Base-by-base conservation (phyloP, 2,888 invertebrate species). In the Netelia melanura region DNA sequence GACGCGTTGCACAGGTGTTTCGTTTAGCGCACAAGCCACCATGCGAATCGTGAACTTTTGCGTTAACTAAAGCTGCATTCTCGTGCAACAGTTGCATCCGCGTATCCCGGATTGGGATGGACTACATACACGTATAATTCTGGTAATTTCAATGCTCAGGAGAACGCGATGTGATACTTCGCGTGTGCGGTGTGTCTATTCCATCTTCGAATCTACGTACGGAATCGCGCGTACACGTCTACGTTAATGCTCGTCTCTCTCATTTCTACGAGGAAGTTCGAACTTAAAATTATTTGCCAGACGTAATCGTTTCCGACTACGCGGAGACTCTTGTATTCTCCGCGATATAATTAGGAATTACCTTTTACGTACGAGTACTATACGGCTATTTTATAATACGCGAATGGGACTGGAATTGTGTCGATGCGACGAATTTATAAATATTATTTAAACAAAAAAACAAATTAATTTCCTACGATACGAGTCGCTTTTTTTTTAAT, bases 61-160 rank as follows among this genome's bases (percentile, higher is more conserved):
- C 25, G 58, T 5, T 23, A 58, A 17, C 58, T 21, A 8, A 17
- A 58, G 0, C 58, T 58, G 8, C 17, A 17, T 56, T 17, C n/a
- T 14, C 17, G 65, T 56, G 48, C 75, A 54, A 38, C 48, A 71
- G 30, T 38, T 38, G 21, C 17, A 17, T 56, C 21, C n/a, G 56
- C n/a, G 65, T 68, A 38, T 70, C 61, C 38, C 48, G 65, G 30
- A 48, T 72, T 56, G 43, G 62, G 17, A 48, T 62, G 65, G 38
- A 43, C 65, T 76, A 76, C 56, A 84, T 52, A 52, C 38, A 5
- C 43, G 80, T 76, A 21, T 21, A 54, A 76, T 80, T 76, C 71
- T 54, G 79, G 61, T 84, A 84, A 80, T 84, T 84, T 72, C 43
- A 80, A 80, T 61, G 76, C 65, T 80, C 6, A 52, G 61, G 61